These are phyloP conservation scores for Zosterops borbonicus DNA, from an alignment of 2,113 vertebrate species.

Conservation along the genomic window DNA sequence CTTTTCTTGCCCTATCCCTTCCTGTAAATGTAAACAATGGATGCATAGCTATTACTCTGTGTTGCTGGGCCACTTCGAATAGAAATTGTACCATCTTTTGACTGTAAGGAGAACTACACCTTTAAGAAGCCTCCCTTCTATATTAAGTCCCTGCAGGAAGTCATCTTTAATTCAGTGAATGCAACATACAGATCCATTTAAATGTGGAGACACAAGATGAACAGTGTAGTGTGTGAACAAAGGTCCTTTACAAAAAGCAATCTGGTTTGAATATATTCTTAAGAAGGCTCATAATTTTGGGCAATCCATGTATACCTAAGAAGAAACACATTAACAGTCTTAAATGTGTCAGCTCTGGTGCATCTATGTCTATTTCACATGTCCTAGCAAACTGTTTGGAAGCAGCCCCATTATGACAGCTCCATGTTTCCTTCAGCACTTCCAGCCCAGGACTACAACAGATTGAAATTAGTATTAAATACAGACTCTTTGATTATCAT, in stretches of 20 bases:
- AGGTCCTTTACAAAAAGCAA: background rate
- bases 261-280: background rate
- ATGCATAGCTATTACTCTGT: background rate
- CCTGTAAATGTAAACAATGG: background rate
- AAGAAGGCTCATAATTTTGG: background rate
- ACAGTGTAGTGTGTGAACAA: background rate
- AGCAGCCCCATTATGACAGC: background rate
- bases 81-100: conserved; percentile 61
- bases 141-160: background rate
- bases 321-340: background rate
- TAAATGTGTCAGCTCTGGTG: background rate
- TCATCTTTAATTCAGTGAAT: background rate
- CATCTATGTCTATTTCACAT: background rate
- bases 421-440: background rate
- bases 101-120: conserved; percentile 44
- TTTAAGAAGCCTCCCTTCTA: background rate
- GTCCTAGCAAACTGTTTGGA: background rate
- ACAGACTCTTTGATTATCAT: background rate
- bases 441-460: background rate
- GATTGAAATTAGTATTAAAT: background rate
- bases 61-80: background rate
- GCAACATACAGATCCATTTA: background rate
- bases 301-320: background rate
- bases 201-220: background rate
- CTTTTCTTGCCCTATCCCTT: background rate